Evolutionary conservation across 2,797 vertebrate genomes (phyloP), one percentile per base, ranked within the genome.

Genomic region (Galago senegalensis): DNA sequence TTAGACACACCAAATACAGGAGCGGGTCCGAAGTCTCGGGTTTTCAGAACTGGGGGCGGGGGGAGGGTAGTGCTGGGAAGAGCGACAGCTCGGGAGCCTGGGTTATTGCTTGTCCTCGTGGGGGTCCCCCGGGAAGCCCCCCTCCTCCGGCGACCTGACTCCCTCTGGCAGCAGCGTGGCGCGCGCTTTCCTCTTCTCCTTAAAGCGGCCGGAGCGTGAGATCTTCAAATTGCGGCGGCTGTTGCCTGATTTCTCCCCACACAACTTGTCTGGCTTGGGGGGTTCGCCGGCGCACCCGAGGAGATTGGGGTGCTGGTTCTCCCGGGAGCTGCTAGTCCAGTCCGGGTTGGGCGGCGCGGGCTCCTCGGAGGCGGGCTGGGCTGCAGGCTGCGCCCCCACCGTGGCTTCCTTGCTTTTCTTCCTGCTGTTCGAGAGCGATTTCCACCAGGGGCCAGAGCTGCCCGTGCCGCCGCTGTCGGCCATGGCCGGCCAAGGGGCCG

Each of bases 171-270:
- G 99, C 31, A 99, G 98, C 8, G 98, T 98, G 14, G 98, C 98
- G 4, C 99, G 99, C 21, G 98, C 97, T 98, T 97, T 99, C 95
- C 98, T 98, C 98, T 99, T 99, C 98, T 99, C 99, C 95, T 99
- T 99, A 97, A 99, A 99, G 67, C 99, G 99, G 4, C 99, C 99
- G 0, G 99, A 99, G 81, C 99, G 99, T 0, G 99, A 99, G 86
- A 99, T 99, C 25, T 98, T 99, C 96, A 99, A 98, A 94, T 99
- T 99, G 94, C 99, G 98, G 58, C 99, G 99, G 96, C 98, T 99
- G 4, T 98, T 98, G 95, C 98, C 98, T 80, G 99, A 98, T 4
- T 98, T 99, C 95, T 99, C 99, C 18, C 98, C 98, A 0, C 98
- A 96, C 0, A 98, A 96, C 12, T 99, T 98, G 69, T 99, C 97